A percentile compares a stretch with the other conserved stretches of the same genome.
phyloP scores from a whole-genome alignment of 2,797 vertebrate genomes.

The Brachyalestes nurse region DNA sequence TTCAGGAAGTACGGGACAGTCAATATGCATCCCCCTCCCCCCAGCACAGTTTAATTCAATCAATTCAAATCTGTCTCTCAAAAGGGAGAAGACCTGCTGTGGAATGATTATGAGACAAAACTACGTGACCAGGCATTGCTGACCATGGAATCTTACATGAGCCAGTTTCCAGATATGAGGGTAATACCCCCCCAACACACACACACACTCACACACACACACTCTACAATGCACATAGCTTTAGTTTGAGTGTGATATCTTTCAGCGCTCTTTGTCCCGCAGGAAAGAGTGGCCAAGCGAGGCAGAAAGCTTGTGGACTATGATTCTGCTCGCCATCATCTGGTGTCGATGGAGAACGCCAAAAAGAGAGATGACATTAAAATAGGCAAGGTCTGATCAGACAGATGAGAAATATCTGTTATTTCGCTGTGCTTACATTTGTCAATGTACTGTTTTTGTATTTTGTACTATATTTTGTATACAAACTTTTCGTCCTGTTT shows the following conservation, averaged over 20 bases:
- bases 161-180: slow-evolving; percentile 90
- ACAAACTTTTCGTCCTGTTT: not conserved
- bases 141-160: slow-evolving; percentile 91
- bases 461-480: not conserved
- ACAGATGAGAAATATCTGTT: slow-evolving; percentile 11
- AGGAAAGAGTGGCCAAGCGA: slow-evolving; percentile 94
- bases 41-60: not conserved
- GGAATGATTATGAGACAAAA: slow-evolving; percentile 95
- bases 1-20: slow-evolving; percentile 55
- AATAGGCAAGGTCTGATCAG: slow-evolving; percentile 86
- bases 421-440: not conserved
- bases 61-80: not conserved
- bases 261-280: slow-evolving; percentile 30
- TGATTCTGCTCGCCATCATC: slow-evolving; percentile 90
- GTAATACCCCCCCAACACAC: slow-evolving; percentile 66
- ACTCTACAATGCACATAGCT: not conserved
- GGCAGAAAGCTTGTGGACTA: slow-evolving; percentile 95
- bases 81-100: slow-evolving; percentile 92
- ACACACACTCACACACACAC: slow-evolving; percentile 21
- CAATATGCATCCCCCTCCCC: slow-evolving; percentile 6
- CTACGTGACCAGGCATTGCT: slow-evolving; percentile 86
- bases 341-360: slow-evolving; percentile 89
- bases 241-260: not conserved
- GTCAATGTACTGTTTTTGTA: not conserved
- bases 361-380: slow-evolving; percentile 94